These are phyloP conservation scores for Pipra filicauda DNA, from an alignment of 2,113 vertebrate species.

Conservation along the genomic window DNA sequence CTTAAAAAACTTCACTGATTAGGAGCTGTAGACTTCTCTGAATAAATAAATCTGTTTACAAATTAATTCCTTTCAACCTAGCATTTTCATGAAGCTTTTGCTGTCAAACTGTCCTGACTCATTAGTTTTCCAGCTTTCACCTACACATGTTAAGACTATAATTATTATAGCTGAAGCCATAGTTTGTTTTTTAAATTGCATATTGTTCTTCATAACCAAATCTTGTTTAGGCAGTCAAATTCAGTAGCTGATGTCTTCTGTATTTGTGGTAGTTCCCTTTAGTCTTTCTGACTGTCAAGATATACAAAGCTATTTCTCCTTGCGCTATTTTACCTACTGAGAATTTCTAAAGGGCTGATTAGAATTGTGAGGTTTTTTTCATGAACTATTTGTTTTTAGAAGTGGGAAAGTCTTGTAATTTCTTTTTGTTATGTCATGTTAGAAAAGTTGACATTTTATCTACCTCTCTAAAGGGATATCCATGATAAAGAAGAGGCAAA, in stretches of 20 bases:
- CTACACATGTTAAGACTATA: background rate
- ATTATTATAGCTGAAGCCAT: background rate
- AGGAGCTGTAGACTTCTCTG: background rate
- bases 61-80: background rate
- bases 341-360: background rate
- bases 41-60: conserved; percentile 18
- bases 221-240: background rate
- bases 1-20: background rate
- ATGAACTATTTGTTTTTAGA: background rate
- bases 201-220: background rate
- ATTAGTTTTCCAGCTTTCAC: background rate
- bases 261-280: background rate
- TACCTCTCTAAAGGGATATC: background rate
- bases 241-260: background rate
- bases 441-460: background rate
- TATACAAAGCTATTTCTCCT: background rate
- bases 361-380: background rate
- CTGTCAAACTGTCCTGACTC: background rate
- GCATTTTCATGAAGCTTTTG: background rate
- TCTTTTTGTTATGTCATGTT: background rate
- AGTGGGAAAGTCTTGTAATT: background rate
- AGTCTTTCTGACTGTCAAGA: background rate
- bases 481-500: background rate
- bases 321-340: background rate
- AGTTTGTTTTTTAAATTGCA: background rate